Conservation (phyloP, 1,140 invertebrate genomes). For the Drosophila nigromelanica region DNA sequence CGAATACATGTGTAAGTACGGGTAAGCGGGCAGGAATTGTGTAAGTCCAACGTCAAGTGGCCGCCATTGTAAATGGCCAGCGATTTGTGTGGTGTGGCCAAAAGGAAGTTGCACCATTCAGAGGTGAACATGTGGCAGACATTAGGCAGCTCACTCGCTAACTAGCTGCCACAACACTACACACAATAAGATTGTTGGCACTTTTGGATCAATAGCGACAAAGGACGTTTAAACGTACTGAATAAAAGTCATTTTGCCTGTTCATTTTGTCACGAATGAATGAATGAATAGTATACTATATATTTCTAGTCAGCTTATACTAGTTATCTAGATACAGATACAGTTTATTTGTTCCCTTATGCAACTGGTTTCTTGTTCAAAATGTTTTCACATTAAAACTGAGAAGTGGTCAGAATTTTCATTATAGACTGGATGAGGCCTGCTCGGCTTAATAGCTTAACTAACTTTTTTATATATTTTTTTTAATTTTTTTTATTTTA, state of each 20-base stretch:
- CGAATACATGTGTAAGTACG: slow-evolving; percentile 40
- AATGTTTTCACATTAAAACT: no score
- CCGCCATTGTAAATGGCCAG: slow-evolving; percentile 44
- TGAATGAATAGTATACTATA: no score
- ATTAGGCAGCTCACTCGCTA: slow-evolving; percentile 13
- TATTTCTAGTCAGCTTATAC: no score
- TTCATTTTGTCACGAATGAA: no score
- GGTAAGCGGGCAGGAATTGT: slow-evolving; percentile 24
- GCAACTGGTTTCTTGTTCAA: no score
- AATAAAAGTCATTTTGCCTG: not conserved
- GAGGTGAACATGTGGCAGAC: slow-evolving; percentile 1
- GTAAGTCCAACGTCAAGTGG: slow-evolving; percentile 38
- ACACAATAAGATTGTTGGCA: not conserved
- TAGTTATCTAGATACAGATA: no score
- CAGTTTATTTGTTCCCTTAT: no score
- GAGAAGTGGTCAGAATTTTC: no score
- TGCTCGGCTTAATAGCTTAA: no score
- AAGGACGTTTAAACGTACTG: not conserved
- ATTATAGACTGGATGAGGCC: no score
- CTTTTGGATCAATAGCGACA: slow-evolving; percentile 1
- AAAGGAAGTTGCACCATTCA: slow-evolving; percentile 31
- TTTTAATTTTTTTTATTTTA: no score
- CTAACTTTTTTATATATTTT: no score
- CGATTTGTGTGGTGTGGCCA: slow-evolving; percentile 35
- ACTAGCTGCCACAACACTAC: not conserved